A percentile compares a stretch with the other conserved stretches of the same genome.
These are phyloP conservation scores for Ophion obscuratus DNA, from an alignment of 2,888 invertebrate genomes.

Conservation along the genomic window DNA sequence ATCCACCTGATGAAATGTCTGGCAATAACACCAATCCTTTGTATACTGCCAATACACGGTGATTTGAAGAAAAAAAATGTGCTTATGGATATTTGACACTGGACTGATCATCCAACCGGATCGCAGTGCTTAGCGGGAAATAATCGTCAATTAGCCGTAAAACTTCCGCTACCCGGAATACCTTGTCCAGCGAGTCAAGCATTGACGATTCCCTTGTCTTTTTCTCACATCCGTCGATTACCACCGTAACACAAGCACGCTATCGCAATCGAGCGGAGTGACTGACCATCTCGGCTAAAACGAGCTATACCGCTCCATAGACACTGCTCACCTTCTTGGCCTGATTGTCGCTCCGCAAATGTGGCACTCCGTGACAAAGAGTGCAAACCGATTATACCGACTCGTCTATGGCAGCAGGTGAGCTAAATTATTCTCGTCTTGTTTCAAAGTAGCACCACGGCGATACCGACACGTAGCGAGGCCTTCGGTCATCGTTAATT, in stretches of 20 bases:
- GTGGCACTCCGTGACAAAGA: slow-evolving; percentile 46
- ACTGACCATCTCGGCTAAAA: slow-evolving; percentile 23
- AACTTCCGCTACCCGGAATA: background rate
- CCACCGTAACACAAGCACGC: slow-evolving; percentile 13
- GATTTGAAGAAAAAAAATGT: no score
- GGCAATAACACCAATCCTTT: no score
- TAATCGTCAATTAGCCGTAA: background rate
- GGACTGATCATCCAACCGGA: no score
- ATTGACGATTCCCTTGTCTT: slow-evolving; percentile 22
- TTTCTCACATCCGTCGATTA: slow-evolving; percentile 11
- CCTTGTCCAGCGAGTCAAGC: slow-evolving; percentile 8
- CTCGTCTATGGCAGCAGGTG: slow-evolving; percentile 23
- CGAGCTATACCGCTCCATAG: background rate
- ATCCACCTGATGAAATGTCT: no score
- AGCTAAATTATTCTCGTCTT: slow-evolving; percentile 38
- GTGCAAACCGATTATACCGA: slow-evolving; percentile 26
- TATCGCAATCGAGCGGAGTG: slow-evolving; percentile 28
- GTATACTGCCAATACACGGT: no score
- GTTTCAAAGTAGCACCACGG: slow-evolving; percentile 7
- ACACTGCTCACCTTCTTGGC: slow-evolving; percentile 46
- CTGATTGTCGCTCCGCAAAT: slow-evolving; percentile 38
- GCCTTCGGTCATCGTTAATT: slow-evolving; percentile 43
- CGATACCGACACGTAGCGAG: slow-evolving; percentile 12
- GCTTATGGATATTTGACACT: no score
- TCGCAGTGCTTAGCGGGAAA: background rate